Evolutionary conservation across 2,888 invertebrate species (phyloP).

Genomic region (Julus scandinavius): DNA sequence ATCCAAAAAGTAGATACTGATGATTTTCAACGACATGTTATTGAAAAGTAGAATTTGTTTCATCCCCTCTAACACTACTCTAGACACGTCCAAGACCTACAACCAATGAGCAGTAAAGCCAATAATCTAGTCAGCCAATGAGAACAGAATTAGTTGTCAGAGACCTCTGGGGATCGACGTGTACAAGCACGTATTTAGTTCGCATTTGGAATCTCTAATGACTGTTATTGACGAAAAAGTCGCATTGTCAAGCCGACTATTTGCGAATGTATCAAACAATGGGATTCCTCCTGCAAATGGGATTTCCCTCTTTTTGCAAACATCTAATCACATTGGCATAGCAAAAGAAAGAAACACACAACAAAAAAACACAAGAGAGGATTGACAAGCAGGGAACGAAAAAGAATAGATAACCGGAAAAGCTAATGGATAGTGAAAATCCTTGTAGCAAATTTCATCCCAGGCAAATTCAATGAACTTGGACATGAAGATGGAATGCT

Average conservation of each 20-base stretch:
- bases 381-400: neutral
- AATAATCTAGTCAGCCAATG: no score
- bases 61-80: no score
- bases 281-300: neutral
- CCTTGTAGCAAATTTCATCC: neutral
- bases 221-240: neutral
- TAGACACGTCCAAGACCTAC: no score
- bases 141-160: neutral
- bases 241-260: neutral
- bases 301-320: neutral
- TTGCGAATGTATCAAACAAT: constrained; percentile 19
- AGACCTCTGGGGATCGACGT: neutral
- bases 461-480: no score
- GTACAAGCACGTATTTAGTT: neutral
- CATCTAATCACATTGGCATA: neutral
- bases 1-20: no score
- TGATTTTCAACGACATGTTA: no score
- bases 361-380: neutral
- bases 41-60: no score
- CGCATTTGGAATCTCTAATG: constrained; percentile 9
- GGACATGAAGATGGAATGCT: no score
- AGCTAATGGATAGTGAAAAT: neutral
- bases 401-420: neutral
- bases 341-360: neutral
- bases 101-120: no score